These are phyloP conservation scores for Platichthys stellatus DNA, from an alignment of 2,113 vertebrate genomes.

Conservation along the genomic window DNA sequence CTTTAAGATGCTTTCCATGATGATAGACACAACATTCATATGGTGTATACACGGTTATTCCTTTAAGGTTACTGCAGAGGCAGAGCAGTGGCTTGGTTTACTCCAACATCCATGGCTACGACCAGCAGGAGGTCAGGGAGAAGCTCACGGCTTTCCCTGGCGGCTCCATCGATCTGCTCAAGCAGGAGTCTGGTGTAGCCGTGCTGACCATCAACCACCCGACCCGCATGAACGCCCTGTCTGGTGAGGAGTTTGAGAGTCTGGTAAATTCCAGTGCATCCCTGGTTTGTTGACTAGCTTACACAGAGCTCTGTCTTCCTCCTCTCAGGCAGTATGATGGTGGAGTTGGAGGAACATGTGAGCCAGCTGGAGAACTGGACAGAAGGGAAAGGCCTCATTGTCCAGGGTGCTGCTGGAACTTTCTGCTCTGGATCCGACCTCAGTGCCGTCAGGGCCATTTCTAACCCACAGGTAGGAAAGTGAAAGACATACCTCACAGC, in stretches of 20 bases:
- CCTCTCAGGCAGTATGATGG: conserved; percentile 91
- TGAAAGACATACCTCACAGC: not conserved
- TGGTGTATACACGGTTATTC: conserved; percentile 6
- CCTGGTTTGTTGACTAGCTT: not conserved
- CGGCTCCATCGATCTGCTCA: conserved; percentile 89
- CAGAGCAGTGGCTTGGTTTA: conserved; percentile 76
- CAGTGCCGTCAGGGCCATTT: conserved; percentile 87
- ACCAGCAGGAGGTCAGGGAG: conserved; percentile 83
- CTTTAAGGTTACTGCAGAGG: conserved; percentile 68
- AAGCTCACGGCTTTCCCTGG: conserved; percentile 87
- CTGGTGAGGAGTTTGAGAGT: conserved; percentile 80
- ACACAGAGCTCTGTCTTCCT: not conserved
- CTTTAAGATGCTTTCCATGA: too few species aligned
- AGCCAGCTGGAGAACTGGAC: conserved; percentile 91
- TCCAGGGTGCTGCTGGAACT: conserved; percentile 88
- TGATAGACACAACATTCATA: too few species aligned
- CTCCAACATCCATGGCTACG: conserved; percentile 76
- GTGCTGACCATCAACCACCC: conserved; percentile 93
- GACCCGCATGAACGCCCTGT: conserved; percentile 91
- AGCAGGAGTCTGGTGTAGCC: conserved; percentile 86
- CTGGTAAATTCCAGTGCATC: not conserved
- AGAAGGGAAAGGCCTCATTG: conserved; percentile 92
- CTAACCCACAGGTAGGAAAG: conserved; percentile 84
- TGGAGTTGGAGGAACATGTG: conserved; percentile 90
- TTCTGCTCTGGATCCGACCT: conserved; percentile 97